These are phyloP conservation scores for Tiaroga cobitis DNA, from an alignment of 2,797 vertebrate species.

Conservation along the genomic window DNA sequence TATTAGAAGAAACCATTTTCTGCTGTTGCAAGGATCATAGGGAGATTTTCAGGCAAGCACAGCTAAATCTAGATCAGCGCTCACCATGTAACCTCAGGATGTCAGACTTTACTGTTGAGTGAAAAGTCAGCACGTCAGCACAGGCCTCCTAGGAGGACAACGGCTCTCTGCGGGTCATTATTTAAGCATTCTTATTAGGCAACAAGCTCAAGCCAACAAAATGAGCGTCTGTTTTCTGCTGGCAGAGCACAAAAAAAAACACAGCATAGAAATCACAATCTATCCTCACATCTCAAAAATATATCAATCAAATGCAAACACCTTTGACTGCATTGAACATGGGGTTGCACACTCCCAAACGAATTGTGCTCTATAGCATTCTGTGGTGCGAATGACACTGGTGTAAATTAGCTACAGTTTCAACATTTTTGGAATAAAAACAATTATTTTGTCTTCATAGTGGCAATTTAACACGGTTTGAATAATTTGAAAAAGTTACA, in stretches of 20 bases:
- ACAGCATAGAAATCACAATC: not conserved
- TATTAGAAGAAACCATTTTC: conserved; percentile 19
- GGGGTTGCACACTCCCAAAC: not conserved
- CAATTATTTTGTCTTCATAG: not conserved
- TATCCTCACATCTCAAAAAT: conserved; percentile 12
- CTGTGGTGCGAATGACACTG: not conserved
- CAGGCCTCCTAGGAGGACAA: conserved; percentile 42
- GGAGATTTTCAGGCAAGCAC: conserved; percentile 11
- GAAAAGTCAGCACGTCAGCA: conserved; percentile 53
- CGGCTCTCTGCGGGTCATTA: conserved; percentile 52
- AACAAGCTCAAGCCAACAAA: conserved; percentile 35
- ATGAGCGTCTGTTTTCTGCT: conserved; percentile 37
- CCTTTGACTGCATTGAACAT: not conserved
- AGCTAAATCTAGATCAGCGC: conserved; percentile 26
- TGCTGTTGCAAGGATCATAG: not conserved
- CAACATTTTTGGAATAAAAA: not conserved
- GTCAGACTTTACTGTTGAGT: conserved; percentile 30
- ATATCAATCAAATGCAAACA: not conserved
- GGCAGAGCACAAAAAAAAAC: conserved; percentile 39
- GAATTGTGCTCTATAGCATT: not conserved
- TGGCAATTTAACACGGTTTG: not conserved
- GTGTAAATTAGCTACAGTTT: not conserved
- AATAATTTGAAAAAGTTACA: not conserved
- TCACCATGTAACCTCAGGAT: conserved; percentile 27
- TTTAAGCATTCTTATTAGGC: conserved; percentile 58